Conservation (phyloP, 1,140 invertebrate species). For the Tetramorium alpestre region DNA sequence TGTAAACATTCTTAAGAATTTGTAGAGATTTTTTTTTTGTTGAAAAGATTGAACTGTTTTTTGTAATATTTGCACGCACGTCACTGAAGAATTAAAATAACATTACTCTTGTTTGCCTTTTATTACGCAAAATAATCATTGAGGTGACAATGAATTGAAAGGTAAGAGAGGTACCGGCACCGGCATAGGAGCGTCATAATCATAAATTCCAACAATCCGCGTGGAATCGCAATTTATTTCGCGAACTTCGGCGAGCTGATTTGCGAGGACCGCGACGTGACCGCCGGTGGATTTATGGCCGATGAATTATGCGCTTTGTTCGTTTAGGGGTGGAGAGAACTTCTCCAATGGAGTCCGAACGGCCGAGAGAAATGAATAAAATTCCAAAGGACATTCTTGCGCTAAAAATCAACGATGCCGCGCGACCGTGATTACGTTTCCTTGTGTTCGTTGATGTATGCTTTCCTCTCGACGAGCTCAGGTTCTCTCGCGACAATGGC, state of each 20-base stretch:
- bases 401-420: constrained; percentile 19
- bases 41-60: background rate
- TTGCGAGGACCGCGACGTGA: constrained; percentile 69
- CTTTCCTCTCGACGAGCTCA: background rate
- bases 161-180: background rate
- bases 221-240: constrained; percentile 68
- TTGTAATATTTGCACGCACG: background rate
- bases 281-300: constrained; percentile 69
- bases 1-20: background rate
- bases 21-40: background rate
- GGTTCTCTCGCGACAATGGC: background rate
- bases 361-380: constrained; percentile 12
- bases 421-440: constrained; percentile 9
- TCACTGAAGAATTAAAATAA: background rate
- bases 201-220: constrained; percentile 59
- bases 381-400: constrained; percentile 45
- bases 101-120: background rate
- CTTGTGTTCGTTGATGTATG: constrained; percentile 38
- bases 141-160: constrained; percentile 14
- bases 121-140: background rate
- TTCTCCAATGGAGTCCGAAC: constrained; percentile 18
- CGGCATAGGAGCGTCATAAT: background rate
- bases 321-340: constrained; percentile 34
- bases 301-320: constrained; percentile 74
- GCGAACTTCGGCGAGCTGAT: constrained; percentile 69